A percentile compares a stretch with the other conserved stretches of the same genome.
These are phyloP conservation scores for Thereva unica DNA, from an alignment of 2,888 invertebrate genomes.

Conservation along the genomic window DNA sequence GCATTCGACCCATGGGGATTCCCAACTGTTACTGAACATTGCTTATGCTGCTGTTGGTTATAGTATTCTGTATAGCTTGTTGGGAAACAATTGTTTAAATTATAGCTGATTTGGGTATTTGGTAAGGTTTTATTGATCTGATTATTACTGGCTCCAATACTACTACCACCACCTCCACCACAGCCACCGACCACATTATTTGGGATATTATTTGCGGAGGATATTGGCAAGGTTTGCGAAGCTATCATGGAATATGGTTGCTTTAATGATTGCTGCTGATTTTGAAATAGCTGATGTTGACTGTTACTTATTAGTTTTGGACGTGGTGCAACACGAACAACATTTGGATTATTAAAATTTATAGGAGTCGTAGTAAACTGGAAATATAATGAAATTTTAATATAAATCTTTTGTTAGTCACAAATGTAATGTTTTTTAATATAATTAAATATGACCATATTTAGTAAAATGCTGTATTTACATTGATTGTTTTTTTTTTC, in stretches of 20 bases:
- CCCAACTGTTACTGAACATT: conserved; percentile 2
- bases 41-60: conserved; percentile 51
- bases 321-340: conserved; percentile 59
- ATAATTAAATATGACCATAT: no score
- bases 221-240: conserved; percentile 39
- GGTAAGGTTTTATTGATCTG: conserved; percentile 28
- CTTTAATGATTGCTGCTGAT: conserved; percentile 34
- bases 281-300: conserved; percentile 43
- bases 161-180: conserved; percentile 38
- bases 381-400: conserved; percentile 33
- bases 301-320: conserved; percentile 52
- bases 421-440: neutral
- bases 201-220: conserved; percentile 31
- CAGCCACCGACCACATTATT: conserved; percentile 24
- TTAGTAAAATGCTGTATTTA: no score
- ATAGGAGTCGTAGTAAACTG: conserved; percentile 60
- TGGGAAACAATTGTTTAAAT: conserved; percentile 55
- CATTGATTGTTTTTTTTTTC: no score
- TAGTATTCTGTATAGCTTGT: conserved; percentile 57
- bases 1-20: conserved; percentile 38
- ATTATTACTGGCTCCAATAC: conserved; percentile 21
- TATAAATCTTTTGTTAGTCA: conserved; percentile 9
- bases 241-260: conserved; percentile 33
- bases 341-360: conserved; percentile 66
- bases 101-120: conserved; percentile 46